phyloP scores from a whole-genome alignment of 2,888 invertebrate genomes.

The Diadromus collaris region DNA sequence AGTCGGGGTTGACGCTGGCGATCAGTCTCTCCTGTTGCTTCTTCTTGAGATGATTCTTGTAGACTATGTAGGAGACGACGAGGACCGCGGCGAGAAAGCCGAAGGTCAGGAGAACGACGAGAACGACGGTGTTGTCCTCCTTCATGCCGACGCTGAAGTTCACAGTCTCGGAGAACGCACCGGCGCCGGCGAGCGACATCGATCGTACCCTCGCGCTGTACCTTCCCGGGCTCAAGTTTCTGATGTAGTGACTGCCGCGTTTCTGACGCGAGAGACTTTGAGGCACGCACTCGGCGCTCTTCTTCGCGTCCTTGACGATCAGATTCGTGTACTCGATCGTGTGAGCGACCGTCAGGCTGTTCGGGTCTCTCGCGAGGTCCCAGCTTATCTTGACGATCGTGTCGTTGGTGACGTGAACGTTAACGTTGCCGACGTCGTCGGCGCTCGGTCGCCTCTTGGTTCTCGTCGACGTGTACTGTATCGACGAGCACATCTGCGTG shows the following conservation, averaged over 20 bases:
- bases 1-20: conserved; percentile 85
- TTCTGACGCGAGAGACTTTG: conserved; percentile 70
- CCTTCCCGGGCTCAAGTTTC: conserved; percentile 81
- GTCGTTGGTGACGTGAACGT: conserved; percentile 68
- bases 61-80: conserved; percentile 69
- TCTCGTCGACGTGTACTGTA: conserved; percentile 75
- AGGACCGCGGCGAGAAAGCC: conserved; percentile 57
- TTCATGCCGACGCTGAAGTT: conserved; percentile 68
- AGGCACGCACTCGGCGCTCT: conserved; percentile 81
- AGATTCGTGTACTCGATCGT: conserved; percentile 81
- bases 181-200: conserved; percentile 83
- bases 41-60: conserved; percentile 73
- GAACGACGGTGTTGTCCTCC: conserved; percentile 59
- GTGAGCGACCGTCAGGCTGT: conserved; percentile 85
- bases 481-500: conserved; percentile 72
- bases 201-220: conserved; percentile 84
- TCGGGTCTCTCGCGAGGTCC: conserved; percentile 84
- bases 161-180: conserved; percentile 74
- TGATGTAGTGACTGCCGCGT: conserved; percentile 71
- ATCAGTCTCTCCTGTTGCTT: conserved; percentile 80
- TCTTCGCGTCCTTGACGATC: conserved; percentile 76
- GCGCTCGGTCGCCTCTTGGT: conserved; percentile 79
- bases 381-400: conserved; percentile 80
- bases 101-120: conserved; percentile 66
- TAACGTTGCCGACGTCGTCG: conserved; percentile 77